These are phyloP conservation scores for Perdita meconis DNA, from an alignment of 2,888 invertebrate species.

Conservation along the genomic window DNA sequence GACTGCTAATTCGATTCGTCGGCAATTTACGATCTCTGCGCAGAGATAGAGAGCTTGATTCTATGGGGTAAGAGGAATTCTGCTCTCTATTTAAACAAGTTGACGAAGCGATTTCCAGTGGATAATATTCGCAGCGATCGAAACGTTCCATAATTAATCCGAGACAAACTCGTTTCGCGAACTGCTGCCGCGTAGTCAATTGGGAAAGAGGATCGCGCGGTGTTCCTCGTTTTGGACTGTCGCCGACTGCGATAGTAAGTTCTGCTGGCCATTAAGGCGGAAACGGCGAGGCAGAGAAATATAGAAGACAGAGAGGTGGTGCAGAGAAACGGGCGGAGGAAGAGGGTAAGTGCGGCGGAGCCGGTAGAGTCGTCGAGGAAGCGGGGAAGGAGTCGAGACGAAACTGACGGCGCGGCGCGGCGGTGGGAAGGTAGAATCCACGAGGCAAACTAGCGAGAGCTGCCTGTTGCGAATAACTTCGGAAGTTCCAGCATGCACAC, in stretches of 20 bases:
- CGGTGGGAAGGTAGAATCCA: constrained; percentile 69
- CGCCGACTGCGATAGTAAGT: constrained; percentile 52
- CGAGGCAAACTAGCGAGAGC: constrained; percentile 70
- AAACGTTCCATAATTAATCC: too few species aligned
- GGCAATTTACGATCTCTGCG: too few species aligned
- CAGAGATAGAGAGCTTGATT: too few species aligned
- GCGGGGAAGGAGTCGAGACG: constrained; percentile 20
- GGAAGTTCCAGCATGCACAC: constrained; percentile 70
- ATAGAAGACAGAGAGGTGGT: constrained; percentile 33
- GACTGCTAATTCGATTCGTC: too few species aligned
- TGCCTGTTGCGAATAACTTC: constrained; percentile 78
- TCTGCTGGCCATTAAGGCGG: constrained; percentile 70
- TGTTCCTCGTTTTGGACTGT: constrained; percentile 23
- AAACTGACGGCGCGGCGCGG: constrained; percentile 26
- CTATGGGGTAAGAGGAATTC: too few species aligned
- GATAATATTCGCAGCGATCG: too few species aligned
- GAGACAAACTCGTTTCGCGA: too few species aligned
- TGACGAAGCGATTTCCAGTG: too few species aligned
- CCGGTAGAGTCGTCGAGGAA: constrained; percentile 40
- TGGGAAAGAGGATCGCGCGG: too few species aligned
- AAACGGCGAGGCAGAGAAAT: constrained; percentile 52
- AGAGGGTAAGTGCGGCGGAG: constrained; percentile 37
- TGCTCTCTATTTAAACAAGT: too few species aligned
- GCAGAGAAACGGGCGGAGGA: constrained; percentile 24
- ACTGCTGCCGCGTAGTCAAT: too few species aligned